These are phyloP conservation scores for Seriola rivoliana DNA, from an alignment of 2,113 vertebrate species.

Conservation along the genomic window DNA sequence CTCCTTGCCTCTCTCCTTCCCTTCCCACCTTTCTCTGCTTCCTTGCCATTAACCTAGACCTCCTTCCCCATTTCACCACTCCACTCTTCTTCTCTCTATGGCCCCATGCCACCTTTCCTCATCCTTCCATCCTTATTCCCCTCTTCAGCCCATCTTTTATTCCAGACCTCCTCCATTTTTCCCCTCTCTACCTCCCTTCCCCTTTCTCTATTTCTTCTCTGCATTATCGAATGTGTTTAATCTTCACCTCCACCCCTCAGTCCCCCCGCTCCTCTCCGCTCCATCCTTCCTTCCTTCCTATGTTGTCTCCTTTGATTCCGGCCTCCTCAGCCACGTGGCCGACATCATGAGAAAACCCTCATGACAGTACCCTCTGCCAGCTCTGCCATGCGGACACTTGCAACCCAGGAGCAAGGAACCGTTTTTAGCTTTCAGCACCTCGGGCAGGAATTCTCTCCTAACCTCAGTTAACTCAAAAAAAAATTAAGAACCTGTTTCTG, in stretches of 20 bases:
- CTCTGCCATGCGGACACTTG: constrained; percentile 50
- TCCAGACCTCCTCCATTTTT: not conserved
- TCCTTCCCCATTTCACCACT: not conserved
- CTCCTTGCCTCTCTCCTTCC: constrained; percentile 5
- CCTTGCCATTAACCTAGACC: too few relatives aligned
- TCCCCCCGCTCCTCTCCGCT: not conserved
- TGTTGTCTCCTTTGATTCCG: constrained; percentile 24
- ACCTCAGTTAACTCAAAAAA: constrained; percentile 33
- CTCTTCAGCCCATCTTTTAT: not conserved
- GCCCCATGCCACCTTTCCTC: not conserved
- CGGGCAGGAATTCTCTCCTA: constrained; percentile 8
- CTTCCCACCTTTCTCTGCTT: not conserved
- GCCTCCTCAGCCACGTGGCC: constrained; percentile 46
- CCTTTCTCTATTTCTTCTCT: not conserved
- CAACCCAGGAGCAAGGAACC: constrained; percentile 15
- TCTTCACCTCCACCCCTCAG: not conserved
- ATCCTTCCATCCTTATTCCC: not conserved
- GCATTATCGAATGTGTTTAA: not conserved
- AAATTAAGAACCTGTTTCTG: not conserved
- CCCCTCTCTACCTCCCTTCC: not conserved
- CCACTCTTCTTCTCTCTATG: not conserved
- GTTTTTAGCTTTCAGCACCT: constrained; percentile 25
- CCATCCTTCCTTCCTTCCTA: not conserved
- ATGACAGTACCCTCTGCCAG: constrained; percentile 64
- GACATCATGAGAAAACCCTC: constrained; percentile 60